Percentiles rank a stretch among this genome's conserved stretches.
Conservation (phyloP, 2,113 vertebrate genomes). For the Collichthys lucidus region DNA sequence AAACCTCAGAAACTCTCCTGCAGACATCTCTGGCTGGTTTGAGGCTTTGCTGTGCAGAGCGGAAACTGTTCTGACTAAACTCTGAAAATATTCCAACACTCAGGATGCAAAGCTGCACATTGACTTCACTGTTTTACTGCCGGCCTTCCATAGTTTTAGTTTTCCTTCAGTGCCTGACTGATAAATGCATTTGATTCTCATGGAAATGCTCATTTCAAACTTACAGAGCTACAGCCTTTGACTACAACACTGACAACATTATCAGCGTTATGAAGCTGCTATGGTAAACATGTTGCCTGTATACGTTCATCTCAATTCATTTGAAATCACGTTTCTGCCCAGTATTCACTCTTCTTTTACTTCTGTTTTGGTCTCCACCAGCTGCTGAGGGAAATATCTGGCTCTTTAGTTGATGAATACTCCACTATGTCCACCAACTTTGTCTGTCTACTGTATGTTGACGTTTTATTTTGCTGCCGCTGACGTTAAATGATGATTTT, state of each 20-base stretch:
- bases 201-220: not conserved
- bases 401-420: too few relatives aligned
- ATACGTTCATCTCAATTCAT: not conserved
- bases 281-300: not conserved
- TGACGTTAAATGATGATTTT: too few relatives aligned
- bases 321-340: too few relatives aligned
- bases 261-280: not conserved
- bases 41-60: not conserved
- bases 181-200: not conserved
- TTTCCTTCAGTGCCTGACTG: not conserved
- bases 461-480: too few relatives aligned
- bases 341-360: too few relatives aligned
- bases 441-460: not conserved
- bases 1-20: not conserved
- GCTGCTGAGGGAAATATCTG: too few relatives aligned
- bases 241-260: not conserved
- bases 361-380: too few relatives aligned
- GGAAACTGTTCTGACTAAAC: slow-evolving; percentile 2
- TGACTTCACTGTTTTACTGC: not conserved
- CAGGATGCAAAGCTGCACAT: not conserved
- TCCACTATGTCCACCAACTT: not conserved
- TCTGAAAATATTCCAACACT: not conserved
- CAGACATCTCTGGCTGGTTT: slow-evolving; percentile 11
- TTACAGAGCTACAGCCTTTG: not conserved
- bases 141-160: not conserved